These are phyloP conservation scores for Agriopis aurantiaria DNA, from an alignment of 2,888 invertebrate genomes.

Conservation along the genomic window DNA sequence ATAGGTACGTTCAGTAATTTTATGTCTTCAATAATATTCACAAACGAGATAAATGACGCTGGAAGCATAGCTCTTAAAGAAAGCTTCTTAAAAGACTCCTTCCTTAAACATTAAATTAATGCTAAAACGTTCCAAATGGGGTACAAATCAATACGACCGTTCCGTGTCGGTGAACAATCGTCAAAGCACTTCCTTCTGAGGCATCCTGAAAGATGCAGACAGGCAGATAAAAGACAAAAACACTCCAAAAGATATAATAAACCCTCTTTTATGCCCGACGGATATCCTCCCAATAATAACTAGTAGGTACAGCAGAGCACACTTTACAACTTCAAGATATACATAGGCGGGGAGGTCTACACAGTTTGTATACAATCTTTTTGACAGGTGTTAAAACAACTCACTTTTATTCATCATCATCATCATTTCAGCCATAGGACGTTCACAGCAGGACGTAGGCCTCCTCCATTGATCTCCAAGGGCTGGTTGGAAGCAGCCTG, in stretches of 20 bases:
- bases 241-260: slow-evolving; percentile 68
- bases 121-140: slow-evolving; percentile 2
- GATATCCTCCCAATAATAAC: slow-evolving; percentile 69
- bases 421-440: no score
- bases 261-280: slow-evolving; percentile 56
- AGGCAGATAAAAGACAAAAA: slow-evolving; percentile 52
- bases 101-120: slow-evolving; percentile 4
- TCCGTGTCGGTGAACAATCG: slow-evolving; percentile 24
- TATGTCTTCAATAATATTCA: no score
- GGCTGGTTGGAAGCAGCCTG: no score
- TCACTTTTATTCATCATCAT: no score
- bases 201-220: slow-evolving; percentile 42
- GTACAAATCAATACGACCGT: slow-evolving; percentile 17
- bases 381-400: background rate
- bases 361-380: background rate
- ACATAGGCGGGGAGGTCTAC: slow-evolving; percentile 15
- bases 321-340: slow-evolving; percentile 51
- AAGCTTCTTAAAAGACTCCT: background rate
- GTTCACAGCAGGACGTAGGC: no score
- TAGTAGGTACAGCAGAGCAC: slow-evolving; percentile 53
- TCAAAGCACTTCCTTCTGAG: slow-evolving; percentile 40
- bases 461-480: no score
- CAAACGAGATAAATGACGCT: no score
- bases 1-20: no score
- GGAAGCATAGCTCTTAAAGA: no score